A percentile compares a stretch with the other conserved stretches of the same genome.
phyloP scores from a whole-genome alignment of 2,888 invertebrate species.

The Argynnis bischoffii region DNA sequence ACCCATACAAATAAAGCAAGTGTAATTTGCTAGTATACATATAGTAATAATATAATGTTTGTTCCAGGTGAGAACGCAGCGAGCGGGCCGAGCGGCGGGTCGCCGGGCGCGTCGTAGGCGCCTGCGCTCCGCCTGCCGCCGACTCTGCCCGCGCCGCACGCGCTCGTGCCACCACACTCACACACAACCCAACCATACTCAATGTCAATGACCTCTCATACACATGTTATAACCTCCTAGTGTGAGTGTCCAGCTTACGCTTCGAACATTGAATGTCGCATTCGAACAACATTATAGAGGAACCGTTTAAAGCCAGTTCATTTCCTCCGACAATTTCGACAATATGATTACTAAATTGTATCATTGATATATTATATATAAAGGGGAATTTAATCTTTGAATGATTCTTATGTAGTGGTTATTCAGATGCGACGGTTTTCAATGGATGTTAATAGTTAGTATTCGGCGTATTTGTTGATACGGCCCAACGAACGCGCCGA shows the following conservation, averaged over 20 bases:
- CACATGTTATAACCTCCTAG: no score
- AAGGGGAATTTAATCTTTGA: constrained; percentile 1
- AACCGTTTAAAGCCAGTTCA: no score
- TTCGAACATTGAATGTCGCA: no score
- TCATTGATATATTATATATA: constrained; percentile 11
- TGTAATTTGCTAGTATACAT: no score
- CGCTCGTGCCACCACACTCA: background rate
- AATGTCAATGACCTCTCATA: no score
- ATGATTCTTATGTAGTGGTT: background rate
- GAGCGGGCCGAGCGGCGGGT: constrained; percentile 56
- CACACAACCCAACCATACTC: background rate
- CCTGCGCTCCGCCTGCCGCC: constrained; percentile 35
- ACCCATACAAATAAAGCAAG: no score
- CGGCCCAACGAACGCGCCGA: background rate
- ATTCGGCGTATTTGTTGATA: constrained; percentile 5
- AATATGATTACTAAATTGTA: constrained; percentile 7
- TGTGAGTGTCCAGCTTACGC: no score
- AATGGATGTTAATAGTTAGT: background rate
- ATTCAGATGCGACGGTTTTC: constrained; percentile 1
- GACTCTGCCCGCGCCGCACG: constrained; percentile 6
- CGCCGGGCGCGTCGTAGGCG: constrained; percentile 62
- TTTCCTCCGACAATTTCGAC: no score
- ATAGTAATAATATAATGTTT: constrained; percentile 14
- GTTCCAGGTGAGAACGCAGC: constrained; percentile 57
- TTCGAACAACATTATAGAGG: no score